Conservation (phyloP, 2,888 invertebrate species). For the Cephus rjabovi region DNA sequence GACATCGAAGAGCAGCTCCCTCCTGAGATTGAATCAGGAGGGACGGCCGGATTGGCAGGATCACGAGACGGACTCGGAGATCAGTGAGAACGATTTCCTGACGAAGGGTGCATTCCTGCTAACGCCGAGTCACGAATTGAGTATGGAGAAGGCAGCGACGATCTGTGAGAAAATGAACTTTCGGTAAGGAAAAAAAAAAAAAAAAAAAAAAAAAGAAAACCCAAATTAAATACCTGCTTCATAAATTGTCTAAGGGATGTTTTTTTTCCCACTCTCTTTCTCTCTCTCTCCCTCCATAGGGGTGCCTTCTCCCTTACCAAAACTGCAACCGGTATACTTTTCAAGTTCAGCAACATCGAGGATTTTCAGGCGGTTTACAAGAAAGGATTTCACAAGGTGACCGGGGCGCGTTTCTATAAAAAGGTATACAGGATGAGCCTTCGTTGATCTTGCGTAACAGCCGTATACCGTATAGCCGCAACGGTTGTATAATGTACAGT, state of each 20-base stretch:
- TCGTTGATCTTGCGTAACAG: background rate
- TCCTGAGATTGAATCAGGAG: slow-evolving; percentile 54
- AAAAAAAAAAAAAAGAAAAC: background rate
- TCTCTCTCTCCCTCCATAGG: slow-evolving; percentile 62
- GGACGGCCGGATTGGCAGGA: slow-evolving; percentile 66
- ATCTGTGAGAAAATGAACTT: slow-evolving; percentile 92
- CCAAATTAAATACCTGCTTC: background rate
- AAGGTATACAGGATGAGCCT: slow-evolving; percentile 71
- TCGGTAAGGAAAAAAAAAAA: slow-evolving; percentile 44
- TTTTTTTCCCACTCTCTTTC: slow-evolving; percentile 20
- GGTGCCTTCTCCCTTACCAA: slow-evolving; percentile 88
- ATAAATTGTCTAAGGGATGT: background rate
- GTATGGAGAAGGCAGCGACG: slow-evolving; percentile 86
- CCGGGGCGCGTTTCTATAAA: slow-evolving; percentile 86
- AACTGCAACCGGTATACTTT: slow-evolving; percentile 88
- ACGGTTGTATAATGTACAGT: background rate
- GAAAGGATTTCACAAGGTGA: slow-evolving; percentile 89
- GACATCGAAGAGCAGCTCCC: slow-evolving; percentile 57
- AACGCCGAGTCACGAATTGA: slow-evolving; percentile 87
- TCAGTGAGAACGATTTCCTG: slow-evolving; percentile 81
- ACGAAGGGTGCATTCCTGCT: slow-evolving; percentile 86
- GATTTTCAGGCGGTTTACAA: slow-evolving; percentile 89
- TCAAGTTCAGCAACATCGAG: slow-evolving; percentile 88
- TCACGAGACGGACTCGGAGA: slow-evolving; percentile 83
- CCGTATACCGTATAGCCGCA: background rate